These are phyloP conservation scores for Caretta caretta DNA, from an alignment of 2,113 vertebrate genomes.

Conservation along the genomic window DNA sequence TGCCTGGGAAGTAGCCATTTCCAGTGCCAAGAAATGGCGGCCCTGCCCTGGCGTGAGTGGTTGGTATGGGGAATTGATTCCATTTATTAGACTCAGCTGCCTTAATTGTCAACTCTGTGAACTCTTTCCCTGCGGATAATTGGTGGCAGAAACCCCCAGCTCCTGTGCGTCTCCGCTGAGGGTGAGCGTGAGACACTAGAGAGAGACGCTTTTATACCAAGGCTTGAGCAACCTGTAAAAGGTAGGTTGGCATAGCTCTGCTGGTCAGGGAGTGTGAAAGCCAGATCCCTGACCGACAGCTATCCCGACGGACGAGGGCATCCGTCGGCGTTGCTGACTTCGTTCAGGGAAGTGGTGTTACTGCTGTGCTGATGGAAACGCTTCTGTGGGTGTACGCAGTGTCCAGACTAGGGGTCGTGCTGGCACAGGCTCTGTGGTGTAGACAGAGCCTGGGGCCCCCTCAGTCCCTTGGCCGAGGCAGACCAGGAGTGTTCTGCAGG, in stretches of 20 bases:
- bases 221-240: not conserved
- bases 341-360: no score
- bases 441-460: no score
- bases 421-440: not conserved
- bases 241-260: rapidly evolving
- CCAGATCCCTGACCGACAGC: no score
- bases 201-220: not conserved
- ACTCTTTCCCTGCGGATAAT: constrained; percentile 33
- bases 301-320: no score
- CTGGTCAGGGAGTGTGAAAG: not conserved
- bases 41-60: not conserved
- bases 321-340: no score
- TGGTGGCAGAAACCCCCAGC: constrained; percentile 27
- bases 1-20: not conserved
- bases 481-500: not conserved
- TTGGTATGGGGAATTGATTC: constrained; percentile 18
- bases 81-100: constrained; percentile 43
- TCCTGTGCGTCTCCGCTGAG: not conserved
- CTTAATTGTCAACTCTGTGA: constrained; percentile 49
- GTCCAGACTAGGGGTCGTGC: not conserved
- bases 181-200: not conserved
- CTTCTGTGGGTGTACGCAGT: not conserved
- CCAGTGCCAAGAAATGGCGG: not conserved
- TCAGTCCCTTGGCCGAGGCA: not conserved
- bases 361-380: no score